Base-by-base conservation (phyloP, 2,797 vertebrate species). In the Leptatherina wallacei region DNA sequence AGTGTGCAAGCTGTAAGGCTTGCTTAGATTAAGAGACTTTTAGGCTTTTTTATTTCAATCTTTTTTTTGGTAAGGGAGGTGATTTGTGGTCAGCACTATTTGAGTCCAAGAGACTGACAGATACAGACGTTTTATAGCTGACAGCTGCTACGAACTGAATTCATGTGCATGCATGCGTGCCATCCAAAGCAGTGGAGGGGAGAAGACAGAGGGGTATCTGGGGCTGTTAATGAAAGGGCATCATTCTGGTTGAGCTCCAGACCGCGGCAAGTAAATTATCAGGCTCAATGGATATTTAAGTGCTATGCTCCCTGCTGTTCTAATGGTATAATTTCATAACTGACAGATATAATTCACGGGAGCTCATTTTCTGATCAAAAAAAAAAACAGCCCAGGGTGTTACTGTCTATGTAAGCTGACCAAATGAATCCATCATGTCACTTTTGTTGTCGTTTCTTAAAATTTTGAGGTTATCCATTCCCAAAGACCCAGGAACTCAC, bases 111-210 rank as follows among this genome's bases (percentile, higher is more conserved):
- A 77, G 87, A 85, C 57, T 73, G 82, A 85, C 78, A 67, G 82
- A 70, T 84, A 78, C 75, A 56, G 74, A 59, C 22, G 40, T 81
- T 84, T 86, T 84, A 81, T 55, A 64, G 65, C 78, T 55, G 55
- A 84, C 91, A 91, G 90, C 84, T 94, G 89, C 83, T 76, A 30
- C 65, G 56, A 79, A 59, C 65, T 69, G 62, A 73, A 77, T 71
- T 83, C 85, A 78, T 56, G 24, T 69, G 62, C 63, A 55, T 77
- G 64, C 78, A 64, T 73, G 61, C 78, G 54, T 78, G 80, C 54
- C 49, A 84, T 54, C 51, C 49, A 69, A 65, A 61, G 65, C 69
- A 33, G 65, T 9, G 7, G 55, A 60, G 62, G 30, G 47, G 52
- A 58, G 20, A 61, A 36, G 54, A 68, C n/a, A 16, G 35, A 54